Conservation (phyloP, 64 coral and sea anemone species). For the Catalaphyllia jardinei region DNA sequence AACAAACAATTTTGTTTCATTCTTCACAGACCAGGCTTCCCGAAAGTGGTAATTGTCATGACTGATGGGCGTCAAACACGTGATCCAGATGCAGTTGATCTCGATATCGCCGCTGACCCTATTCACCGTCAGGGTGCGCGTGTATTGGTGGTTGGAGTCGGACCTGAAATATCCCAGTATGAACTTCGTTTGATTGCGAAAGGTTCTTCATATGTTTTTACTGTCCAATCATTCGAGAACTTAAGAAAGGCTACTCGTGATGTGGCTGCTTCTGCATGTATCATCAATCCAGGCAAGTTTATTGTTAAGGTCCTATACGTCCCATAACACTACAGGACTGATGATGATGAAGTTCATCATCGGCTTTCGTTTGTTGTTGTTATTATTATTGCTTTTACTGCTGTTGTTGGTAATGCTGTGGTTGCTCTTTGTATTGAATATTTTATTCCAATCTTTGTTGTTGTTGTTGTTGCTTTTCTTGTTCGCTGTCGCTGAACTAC, state of each 20-base stretch:
- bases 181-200: conserved; percentile 64
- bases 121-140: conserved; percentile 59
- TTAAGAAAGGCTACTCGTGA: conserved; percentile 25
- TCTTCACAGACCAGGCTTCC: conserved; percentile 20
- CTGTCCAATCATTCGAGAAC: conserved; percentile 63
- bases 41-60: conserved; percentile 69
- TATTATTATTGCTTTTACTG: not conserved
- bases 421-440: too few relatives aligned
- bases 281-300: conserved; percentile 11
- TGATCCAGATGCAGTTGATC: conserved; percentile 65
- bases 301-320: not conserved
- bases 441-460: too few relatives aligned
- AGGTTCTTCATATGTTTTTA: conserved; percentile 64
- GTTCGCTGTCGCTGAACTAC: not conserved
- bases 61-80: conserved; percentile 85
- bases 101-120: conserved; percentile 43
- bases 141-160: conserved; percentile 74
- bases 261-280: conserved; percentile 42
- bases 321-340: too few relatives aligned
- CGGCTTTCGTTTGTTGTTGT: not conserved
- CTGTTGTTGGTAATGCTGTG: not conserved
- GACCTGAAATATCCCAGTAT: conserved; percentile 50
- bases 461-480: too few relatives aligned
- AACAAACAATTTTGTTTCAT: not conserved
- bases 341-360: too few relatives aligned